Evolutionary conservation across 1,140 invertebrate genomes (phyloP), one percentile per base, ranked within the genome.

Genomic region (Berghia stephanieae): DNA sequence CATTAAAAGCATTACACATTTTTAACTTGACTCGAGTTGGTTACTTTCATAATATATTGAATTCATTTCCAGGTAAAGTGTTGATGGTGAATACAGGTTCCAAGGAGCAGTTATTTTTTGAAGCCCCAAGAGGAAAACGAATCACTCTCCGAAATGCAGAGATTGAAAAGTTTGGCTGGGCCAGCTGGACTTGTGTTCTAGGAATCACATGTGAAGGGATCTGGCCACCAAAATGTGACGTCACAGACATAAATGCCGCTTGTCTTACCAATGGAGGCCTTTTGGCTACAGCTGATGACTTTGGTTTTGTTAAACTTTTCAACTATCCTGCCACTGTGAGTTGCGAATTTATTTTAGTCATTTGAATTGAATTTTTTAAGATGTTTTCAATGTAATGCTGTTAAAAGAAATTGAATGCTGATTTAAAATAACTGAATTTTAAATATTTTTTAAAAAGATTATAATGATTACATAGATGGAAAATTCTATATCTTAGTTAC

Each of bases 21-120:
- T n/a, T n/a, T n/a, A n/a, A n/a, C n/a, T n/a, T n/a, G n/a, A n/a
- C n/a, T n/a, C n/a, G n/a, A n/a, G n/a, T n/a, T n/a, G n/a, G n/a
- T n/a, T n/a, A n/a, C n/a, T n/a, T n/a, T n/a, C n/a, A n/a, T n/a
- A n/a, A n/a, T n/a, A n/a, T n/a, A n/a, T n/a, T 75, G n/a, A n/a
- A n/a, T n/a, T 67, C 13, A 34, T 21, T 77, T 76, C 42, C 78
- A 88, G 89, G 89, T 24, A 90, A 89, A 81, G 82, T 90, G 8
- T 38, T 90, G 27, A 88, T 90, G 86, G 83, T 86, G 10, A 90
- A 90, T 72, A 85, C 87, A 67, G 89, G 89, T 34, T 89, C 89
- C 2, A 89, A 86, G 72, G 89, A 90, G 76, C 86, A 87, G 78
- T 78, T 90, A 36, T 90, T 90, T 78, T 90, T 85, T 81, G 89